Conservation (phyloP, 92 coral and sea anemone species). For the Hydrozoanthus gracilis region DNA sequence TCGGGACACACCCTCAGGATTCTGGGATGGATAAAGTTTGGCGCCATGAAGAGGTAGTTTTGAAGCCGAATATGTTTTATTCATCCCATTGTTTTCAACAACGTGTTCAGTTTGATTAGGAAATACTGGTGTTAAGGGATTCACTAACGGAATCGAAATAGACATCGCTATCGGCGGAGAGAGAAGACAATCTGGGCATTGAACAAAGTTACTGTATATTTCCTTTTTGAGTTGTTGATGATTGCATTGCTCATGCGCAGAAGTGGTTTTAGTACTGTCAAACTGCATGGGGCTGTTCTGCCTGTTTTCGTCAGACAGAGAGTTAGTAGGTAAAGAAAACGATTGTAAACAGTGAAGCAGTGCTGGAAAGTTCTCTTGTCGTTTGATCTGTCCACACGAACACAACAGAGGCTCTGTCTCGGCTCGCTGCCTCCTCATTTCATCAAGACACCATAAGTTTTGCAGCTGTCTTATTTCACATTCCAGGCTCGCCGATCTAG, state of each 20-base stretch:
- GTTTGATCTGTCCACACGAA: neutral
- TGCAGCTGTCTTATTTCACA: neutral
- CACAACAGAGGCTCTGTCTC: neutral
- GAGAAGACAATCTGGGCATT: neutral
- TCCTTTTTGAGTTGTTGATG: neutral
- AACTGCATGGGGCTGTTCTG: neutral
- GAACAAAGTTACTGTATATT: neutral
- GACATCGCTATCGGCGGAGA: neutral
- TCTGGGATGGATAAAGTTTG: neutral
- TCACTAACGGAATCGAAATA: neutral
- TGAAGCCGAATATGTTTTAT: neutral
- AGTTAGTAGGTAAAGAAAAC: neutral
- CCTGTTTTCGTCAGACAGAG: neutral
- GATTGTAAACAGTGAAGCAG: neutral
- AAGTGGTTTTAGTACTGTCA: neutral
- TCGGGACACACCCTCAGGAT: neutral
- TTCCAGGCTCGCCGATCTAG: neutral
- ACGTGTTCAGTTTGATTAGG: neutral
- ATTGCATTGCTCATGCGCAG: neutral
- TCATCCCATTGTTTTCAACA: neutral
- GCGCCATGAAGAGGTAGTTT: neutral
- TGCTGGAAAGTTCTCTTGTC: neutral
- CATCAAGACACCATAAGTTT: neutral
- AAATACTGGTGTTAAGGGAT: neutral
- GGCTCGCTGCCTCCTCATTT: neutral